Base-by-base conservation (phyloP, 2,113 vertebrate genomes). In the Tauraco erythrolophus region DNA sequence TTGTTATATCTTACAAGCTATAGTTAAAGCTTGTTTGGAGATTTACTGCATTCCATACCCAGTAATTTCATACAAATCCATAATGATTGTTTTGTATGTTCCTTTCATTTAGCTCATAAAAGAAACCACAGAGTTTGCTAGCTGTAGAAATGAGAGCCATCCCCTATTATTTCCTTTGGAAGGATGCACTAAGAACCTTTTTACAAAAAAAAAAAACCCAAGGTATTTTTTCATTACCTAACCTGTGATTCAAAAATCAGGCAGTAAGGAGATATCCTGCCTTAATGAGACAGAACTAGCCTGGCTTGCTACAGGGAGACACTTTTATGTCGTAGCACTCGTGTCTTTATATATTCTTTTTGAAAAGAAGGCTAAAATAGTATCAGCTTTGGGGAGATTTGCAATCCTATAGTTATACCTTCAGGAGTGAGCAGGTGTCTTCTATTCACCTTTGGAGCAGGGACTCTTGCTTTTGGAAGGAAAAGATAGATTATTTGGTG, bases 51-150 rank as follows among this genome's bases (percentile, higher is more conserved):
- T 95, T 97, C 96, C 88, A 74, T 95, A 92, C 95, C 86, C 76
- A 82, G 94, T 92, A 93, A 94, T 95, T 95, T 95, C 78, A 72
- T 94, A 96, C 89, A 96, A 97, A 97, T 97, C 94, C 80, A 41
- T 94, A 88, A 95, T 91, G 64, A 95, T 96, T 97, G 95, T 96
- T 96, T 95, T 86, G 89, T 89, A 64, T 94, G 91, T 95, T 97
- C 75, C 89, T 96, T 96, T 96, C 68, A 91, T 95, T 95, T 93
- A 94, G n/a, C 85, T 95, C 89, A 95, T 97, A 96, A 97, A 97
- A 96, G 94, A 92, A 98, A 93, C 95, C 62, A 15, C 74, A 62
- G 70, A 77, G 83, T 81, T 95, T 93, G 53, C 60, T 94, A 70
- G 71, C 65, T 88, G 71, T 45, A 76, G 93, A 85, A 89, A 68